Evolutionary conservation across 1,140 invertebrate species (phyloP).

Genomic region (Drosophila oshimai): DNA sequence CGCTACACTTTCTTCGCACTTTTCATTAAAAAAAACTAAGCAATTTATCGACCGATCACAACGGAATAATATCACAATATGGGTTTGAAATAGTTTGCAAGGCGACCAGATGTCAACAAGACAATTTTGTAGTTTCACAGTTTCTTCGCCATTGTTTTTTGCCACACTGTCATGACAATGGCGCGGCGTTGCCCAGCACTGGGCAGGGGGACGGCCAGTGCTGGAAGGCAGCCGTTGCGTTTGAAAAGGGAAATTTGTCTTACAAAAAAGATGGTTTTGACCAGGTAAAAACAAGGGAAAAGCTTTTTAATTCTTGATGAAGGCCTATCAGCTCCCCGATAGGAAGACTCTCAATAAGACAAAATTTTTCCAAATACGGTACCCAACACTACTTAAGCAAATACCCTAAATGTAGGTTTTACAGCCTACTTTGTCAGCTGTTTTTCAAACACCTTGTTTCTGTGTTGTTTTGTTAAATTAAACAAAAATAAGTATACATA

Average conservation of each 20-base stretch:
- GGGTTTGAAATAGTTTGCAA: constrained; percentile 45
- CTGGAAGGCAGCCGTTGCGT: constrained; percentile 26
- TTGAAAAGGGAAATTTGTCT: neutral
- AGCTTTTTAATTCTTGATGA: too few relatives aligned
- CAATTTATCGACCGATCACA: constrained; percentile 53
- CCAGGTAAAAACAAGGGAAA: too few relatives aligned
- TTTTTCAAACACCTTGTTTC: too few relatives aligned
- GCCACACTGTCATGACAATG: constrained; percentile 39
- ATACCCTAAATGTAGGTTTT: too few relatives aligned
- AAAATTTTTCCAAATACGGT: too few relatives aligned
- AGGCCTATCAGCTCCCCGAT: too few relatives aligned
- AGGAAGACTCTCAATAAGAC: too few relatives aligned
- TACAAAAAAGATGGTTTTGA: too few relatives aligned
- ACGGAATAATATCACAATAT: constrained; percentile 67
- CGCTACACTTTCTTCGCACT: constrained; percentile 47
- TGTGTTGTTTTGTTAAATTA: too few relatives aligned
- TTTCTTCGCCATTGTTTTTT: constrained; percentile 69
- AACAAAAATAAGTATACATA: too few relatives aligned
- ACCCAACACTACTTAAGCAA: too few relatives aligned
- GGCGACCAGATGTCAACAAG: constrained; percentile 76
- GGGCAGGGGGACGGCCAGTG: neutral
- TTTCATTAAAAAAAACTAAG: constrained; percentile 55
- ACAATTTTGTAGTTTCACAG: constrained; percentile 55
- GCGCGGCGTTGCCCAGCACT: constrained; percentile 38
- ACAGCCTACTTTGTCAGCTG: too few relatives aligned